Evolutionary conservation across 2,888 invertebrate genomes (phyloP).

Genomic region (Pinctada fucata): DNA sequence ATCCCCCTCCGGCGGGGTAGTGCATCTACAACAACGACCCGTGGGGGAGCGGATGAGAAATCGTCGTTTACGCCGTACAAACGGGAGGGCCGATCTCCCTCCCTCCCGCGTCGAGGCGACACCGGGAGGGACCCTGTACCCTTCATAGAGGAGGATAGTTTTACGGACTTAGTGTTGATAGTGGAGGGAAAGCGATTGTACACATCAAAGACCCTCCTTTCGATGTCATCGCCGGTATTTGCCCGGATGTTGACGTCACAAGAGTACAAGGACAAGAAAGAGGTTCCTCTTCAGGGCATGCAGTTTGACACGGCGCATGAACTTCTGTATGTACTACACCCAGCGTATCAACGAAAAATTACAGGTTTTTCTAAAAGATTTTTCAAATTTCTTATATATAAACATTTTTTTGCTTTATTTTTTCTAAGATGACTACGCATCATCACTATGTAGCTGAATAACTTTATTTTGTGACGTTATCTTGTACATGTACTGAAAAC

Average conservation of each 20-base stretch:
- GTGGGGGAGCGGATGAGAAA: neutral
- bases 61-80: neutral
- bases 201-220: constrained; percentile 32
- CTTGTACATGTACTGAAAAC: neutral
- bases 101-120: neutral
- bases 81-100: neutral
- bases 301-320: constrained; percentile 32
- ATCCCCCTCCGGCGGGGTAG: neutral
- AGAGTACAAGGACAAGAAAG: constrained; percentile 30
- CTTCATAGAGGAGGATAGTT: constrained; percentile 37
- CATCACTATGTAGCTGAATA: too few species aligned
- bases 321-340: constrained; percentile 35
- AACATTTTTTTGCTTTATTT: neutral
- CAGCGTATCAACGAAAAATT: constrained; percentile 35
- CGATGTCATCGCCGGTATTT: constrained; percentile 39
- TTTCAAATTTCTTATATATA: neutral
- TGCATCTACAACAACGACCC: neutral
- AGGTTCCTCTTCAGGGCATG: constrained; percentile 32
- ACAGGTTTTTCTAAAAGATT: constrained; percentile 17
- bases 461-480: neutral
- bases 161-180: constrained; percentile 31
- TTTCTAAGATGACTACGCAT: too few species aligned
- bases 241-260: constrained; percentile 33
- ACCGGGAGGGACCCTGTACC: constrained; percentile 26
- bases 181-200: constrained; percentile 37